Evolutionary conservation across 2,888 invertebrate species (phyloP).

Genomic region (Parasteatoda lunata): DNA sequence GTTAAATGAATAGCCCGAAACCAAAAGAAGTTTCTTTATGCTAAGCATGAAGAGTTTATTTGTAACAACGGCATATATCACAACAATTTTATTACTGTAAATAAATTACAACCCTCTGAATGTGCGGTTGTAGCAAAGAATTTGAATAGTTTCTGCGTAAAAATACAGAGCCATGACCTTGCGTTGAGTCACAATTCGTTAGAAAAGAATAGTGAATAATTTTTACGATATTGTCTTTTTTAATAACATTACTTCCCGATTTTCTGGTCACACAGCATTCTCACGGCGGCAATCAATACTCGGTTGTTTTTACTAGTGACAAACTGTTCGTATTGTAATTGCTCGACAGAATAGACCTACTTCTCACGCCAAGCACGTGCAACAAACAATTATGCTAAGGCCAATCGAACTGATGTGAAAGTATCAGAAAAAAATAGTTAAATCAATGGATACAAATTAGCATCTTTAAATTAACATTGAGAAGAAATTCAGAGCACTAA

Average conservation of each 20-base stretch:
- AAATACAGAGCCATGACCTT: constrained; percentile 30
- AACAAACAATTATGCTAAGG: no score
- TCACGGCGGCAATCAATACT: background rate
- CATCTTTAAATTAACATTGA: no score
- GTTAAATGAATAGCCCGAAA: constrained; percentile 6
- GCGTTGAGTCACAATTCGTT: constrained; percentile 44
- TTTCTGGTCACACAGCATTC: constrained; percentile 9
- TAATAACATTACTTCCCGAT: background rate
- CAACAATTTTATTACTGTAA: constrained; percentile 38
- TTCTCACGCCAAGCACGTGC: no score
- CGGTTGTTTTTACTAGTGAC: constrained; percentile 3
- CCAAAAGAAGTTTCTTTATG: constrained; percentile 8
- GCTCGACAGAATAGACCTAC: background rate
- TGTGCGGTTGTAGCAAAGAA: background rate
- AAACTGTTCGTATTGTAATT: constrained; percentile 23
- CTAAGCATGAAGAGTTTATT: background rate
- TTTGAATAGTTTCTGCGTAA: constrained; percentile 25
- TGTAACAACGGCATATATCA: constrained; percentile 17
- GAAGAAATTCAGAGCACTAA: no score
- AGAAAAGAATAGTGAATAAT: constrained; percentile 23
- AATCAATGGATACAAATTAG: no score
- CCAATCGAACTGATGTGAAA: no score
- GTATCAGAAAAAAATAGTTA: no score
- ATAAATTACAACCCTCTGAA: constrained; percentile 34
- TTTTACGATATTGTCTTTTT: constrained; percentile 18